These are phyloP conservation scores for Diorhabda sublineata DNA, from an alignment of 1,140 invertebrate species.

Conservation along the genomic window DNA sequence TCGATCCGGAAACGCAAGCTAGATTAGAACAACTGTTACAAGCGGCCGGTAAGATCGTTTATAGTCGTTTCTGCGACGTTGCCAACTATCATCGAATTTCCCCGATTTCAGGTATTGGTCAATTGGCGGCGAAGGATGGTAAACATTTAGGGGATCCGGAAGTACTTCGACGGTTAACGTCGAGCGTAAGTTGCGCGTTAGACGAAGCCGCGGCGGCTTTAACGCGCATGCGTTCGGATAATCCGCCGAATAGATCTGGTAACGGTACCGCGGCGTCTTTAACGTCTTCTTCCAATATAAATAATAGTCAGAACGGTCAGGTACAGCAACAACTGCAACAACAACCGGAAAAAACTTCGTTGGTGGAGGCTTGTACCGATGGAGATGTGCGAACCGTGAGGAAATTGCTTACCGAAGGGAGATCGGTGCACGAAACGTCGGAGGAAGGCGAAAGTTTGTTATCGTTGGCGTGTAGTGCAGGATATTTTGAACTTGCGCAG, in stretches of 20 bases:
- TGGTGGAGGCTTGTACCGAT: constrained; percentile 87
- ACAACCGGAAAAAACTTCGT: constrained; percentile 55
- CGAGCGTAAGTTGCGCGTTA: constrained; percentile 86
- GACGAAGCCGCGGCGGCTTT: constrained; percentile 94
- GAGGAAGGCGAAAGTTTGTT: constrained; percentile 90
- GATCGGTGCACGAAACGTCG: constrained; percentile 86
- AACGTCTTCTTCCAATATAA: not conserved
- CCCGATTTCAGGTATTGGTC: constrained; percentile 60
- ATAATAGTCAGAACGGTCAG: constrained; percentile 13
- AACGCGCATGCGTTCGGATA: constrained; percentile 89
- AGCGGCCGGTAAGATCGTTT: constrained; percentile 65
- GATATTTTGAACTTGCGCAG: constrained; percentile 90
- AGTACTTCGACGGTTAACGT: constrained; percentile 77
- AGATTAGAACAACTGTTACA: constrained; percentile 82
- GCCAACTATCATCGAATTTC: not conserved
- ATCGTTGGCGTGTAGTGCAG: constrained; percentile 87
- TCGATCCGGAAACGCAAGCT: constrained; percentile 86
- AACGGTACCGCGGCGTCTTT: constrained; percentile 6
- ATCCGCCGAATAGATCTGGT: constrained; percentile 51
- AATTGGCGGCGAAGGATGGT: constrained; percentile 72
- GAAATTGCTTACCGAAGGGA: constrained; percentile 84
- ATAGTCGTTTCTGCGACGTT: constrained; percentile 26
- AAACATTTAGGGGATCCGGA: constrained; percentile 76
- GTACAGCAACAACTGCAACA: constrained; percentile 12
- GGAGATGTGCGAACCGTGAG: constrained; percentile 87